phyloP scores from a whole-genome alignment of 1,140 invertebrate genomes.

The Leptinotarsa undecemlineata region DNA sequence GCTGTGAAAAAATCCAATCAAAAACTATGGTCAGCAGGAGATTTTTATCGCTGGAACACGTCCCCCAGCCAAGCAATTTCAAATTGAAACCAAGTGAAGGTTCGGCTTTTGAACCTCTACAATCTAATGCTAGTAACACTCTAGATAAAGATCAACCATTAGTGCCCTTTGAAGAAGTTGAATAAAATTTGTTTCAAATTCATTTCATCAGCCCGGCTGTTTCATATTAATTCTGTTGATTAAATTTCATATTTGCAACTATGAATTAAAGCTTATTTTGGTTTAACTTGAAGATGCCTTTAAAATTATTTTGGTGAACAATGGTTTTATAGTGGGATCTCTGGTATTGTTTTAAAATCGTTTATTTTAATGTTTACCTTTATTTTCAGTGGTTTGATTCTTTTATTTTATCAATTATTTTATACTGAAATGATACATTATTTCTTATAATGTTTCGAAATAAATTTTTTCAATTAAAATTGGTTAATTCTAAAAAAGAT shows the following conservation, averaged over 20 bases:
- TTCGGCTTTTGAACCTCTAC: slow-evolving; percentile 80
- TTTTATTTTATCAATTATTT: too few relatives aligned
- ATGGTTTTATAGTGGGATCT: too few relatives aligned
- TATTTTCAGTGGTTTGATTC: too few relatives aligned
- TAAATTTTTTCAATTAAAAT: too few relatives aligned
- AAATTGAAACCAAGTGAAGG: slow-evolving; percentile 79
- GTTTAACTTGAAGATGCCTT: too few relatives aligned
- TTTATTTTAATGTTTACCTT: too few relatives aligned
- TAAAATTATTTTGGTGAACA: too few relatives aligned
- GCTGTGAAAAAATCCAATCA: slow-evolving; percentile 67
- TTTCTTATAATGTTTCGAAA: too few relatives aligned
- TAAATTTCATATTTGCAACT: background rate
- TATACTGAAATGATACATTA: too few relatives aligned
- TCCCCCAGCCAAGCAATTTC: slow-evolving; percentile 60
- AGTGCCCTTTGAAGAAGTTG: slow-evolving; percentile 40
- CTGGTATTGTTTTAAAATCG: too few relatives aligned
- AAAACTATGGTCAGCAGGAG: slow-evolving; percentile 53
- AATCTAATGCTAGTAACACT: slow-evolving; percentile 62
- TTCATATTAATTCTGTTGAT: background rate
- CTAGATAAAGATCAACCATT: slow-evolving; percentile 38
- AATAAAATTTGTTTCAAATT: slow-evolving; percentile 13
- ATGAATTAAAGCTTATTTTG: background rate
- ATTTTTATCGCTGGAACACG: slow-evolving; percentile 63
- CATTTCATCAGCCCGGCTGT: background rate
- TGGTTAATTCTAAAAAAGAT: too few relatives aligned